Conservation (phyloP, 1,140 invertebrate species). For the Dinoponera quadriceps region DNA sequence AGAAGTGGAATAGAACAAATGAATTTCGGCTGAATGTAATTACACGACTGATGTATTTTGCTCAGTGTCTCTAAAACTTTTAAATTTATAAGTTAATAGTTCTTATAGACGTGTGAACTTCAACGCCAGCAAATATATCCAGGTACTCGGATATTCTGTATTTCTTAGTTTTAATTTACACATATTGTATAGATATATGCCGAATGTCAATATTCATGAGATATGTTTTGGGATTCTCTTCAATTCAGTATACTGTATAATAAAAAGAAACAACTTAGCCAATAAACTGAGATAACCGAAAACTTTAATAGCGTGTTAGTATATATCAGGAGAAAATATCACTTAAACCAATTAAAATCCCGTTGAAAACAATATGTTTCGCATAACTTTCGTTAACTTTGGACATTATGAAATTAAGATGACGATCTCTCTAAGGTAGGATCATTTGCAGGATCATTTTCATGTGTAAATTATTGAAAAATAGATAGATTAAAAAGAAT, state of each 20-base stretch:
- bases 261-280: not conserved
- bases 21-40: conserved; percentile 25
- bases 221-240: not conserved
- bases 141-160: conserved; percentile 32
- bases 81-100: not conserved
- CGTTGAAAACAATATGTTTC: not conserved
- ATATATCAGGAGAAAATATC: not conserved
- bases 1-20: conserved; percentile 33
- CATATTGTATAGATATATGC: not conserved
- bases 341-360: too few relatives aligned
- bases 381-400: not conserved
- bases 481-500: not conserved
- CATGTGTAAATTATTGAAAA: conserved; percentile 6
- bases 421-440: not conserved
- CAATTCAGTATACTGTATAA: not conserved
- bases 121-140: conserved; percentile 13
- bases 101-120: not conserved
- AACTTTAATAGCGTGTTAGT: not conserved
- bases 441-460: conserved; percentile 44
- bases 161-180: conserved; percentile 4
- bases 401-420: not conserved
- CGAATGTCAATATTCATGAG: conserved; percentile 4
- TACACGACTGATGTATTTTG: conserved; percentile 20
- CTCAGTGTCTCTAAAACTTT: conserved; percentile 10
- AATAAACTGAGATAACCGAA: not conserved